Evolutionary conservation across 1,140 invertebrate species (phyloP).

Genomic region (Trinorchestia longiramus): DNA sequence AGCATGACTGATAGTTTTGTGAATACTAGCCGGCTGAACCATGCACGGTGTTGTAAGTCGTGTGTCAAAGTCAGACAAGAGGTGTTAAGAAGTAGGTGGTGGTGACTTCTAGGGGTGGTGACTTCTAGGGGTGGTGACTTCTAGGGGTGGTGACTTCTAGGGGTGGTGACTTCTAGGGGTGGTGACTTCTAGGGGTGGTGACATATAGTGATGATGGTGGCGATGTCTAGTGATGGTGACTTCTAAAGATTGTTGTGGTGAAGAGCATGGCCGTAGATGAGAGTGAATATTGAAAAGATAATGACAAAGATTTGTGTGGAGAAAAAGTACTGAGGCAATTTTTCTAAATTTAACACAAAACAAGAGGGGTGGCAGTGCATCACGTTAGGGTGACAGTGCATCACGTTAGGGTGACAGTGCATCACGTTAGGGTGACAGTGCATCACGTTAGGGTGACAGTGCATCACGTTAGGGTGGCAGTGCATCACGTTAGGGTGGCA

Average conservation of each 20-base stretch:
- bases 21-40: constrained; percentile 14
- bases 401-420: neutral
- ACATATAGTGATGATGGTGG: neutral
- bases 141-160: neutral
- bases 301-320: neutral
- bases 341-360: neutral
- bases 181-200: neutral
- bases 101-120: neutral
- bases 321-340: neutral
- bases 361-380: no score
- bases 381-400: neutral
- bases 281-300: neutral
- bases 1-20: constrained; percentile 38
- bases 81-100: constrained; percentile 42
- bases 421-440: no score
- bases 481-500: neutral
- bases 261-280: neutral
- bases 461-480: neutral
- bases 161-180: constrained; percentile 29
- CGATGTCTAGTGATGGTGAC: neutral
- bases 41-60: neutral
- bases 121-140: neutral
- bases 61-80: neutral
- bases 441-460: no score
- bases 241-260: neutral